These are phyloP conservation scores for pig (Sus scrofa) DNA, from an alignment of 2,113 vertebrate species.

Conservation along the genomic window DNA sequence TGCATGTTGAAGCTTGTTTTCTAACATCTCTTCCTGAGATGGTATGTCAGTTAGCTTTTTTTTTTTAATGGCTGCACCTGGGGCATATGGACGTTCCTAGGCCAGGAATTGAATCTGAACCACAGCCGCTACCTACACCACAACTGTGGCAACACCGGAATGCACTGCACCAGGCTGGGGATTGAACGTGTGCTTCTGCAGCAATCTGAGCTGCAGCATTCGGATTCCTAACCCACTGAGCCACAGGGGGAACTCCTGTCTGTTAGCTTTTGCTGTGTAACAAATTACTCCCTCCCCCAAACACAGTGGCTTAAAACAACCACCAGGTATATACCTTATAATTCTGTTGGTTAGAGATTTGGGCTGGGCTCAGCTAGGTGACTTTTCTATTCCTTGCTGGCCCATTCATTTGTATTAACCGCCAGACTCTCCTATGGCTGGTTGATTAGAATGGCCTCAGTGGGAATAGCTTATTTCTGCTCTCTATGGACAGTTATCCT, in stretches of 20 bases:
- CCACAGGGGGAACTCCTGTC: no score
- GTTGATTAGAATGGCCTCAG: background rate
- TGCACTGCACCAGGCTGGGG: no score
- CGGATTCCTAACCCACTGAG: no score
- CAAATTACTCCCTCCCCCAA: background rate
- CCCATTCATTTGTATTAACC: background rate
- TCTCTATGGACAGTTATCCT: background rate
- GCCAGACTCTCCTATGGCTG: background rate
- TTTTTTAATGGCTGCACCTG: no score
- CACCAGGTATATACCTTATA: background rate
- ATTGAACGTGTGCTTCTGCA: no score
- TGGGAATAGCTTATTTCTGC: background rate
- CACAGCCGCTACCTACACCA: no score
- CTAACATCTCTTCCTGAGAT: background rate
- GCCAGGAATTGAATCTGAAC: no score
- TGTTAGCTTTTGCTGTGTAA: slow-evolving; percentile 19
- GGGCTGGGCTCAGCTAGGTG: background rate
- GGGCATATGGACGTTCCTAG: no score
- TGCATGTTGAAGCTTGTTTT: background rate
- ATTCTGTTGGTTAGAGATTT: slow-evolving; percentile 44
- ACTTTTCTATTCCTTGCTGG: background rate
- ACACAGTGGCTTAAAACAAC: background rate
- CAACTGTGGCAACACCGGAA: no score
- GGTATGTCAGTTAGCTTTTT: background rate
- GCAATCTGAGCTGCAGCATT: no score